A percentile compares a stretch with the other conserved stretches of the same genome.
These are phyloP conservation scores for Clivina fossor DNA, from an alignment of 2,888 invertebrate genomes.

Conservation along the genomic window DNA sequence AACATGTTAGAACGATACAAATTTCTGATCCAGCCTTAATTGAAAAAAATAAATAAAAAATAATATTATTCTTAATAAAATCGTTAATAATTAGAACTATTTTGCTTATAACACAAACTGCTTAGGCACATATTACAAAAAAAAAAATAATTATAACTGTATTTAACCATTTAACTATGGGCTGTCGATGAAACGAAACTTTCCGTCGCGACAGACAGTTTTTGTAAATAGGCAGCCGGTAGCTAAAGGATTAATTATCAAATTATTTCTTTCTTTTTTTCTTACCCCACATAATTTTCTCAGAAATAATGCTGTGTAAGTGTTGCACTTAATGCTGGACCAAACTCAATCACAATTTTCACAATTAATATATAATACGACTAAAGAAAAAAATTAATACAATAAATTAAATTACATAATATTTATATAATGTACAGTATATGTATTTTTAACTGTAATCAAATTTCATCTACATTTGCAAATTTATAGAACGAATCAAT, in stretches of 20 bases:
- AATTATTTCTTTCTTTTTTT: no score
- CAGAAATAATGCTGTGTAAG: no score
- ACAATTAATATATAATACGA: slow-evolving; percentile 32
- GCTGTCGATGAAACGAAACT: background rate
- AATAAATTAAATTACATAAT: slow-evolving; percentile 32
- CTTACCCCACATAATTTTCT: no score
- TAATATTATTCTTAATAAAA: no score
- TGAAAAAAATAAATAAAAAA: slow-evolving; percentile 25
- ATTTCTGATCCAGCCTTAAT: slow-evolving; percentile 23
- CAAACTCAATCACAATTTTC: slow-evolving; percentile 33
- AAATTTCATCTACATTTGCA: no score
- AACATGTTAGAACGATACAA: slow-evolving; percentile 30
- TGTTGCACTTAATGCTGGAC: slow-evolving; percentile 14
- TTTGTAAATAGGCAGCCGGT: background rate
- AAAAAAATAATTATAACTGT: background rate
- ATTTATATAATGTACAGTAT: slow-evolving; percentile 10
- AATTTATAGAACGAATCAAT: no score
- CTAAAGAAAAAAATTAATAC: slow-evolving; percentile 28
- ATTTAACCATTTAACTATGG: background rate
- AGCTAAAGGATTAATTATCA: background rate
- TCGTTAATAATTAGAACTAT: no score
- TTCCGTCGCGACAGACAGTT: background rate
- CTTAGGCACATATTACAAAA: background rate
- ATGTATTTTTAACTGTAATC: no score
- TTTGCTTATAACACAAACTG: no score